phyloP scores from a whole-genome alignment of 2,888 invertebrate genomes.

The Ophion ventricosus region DNA sequence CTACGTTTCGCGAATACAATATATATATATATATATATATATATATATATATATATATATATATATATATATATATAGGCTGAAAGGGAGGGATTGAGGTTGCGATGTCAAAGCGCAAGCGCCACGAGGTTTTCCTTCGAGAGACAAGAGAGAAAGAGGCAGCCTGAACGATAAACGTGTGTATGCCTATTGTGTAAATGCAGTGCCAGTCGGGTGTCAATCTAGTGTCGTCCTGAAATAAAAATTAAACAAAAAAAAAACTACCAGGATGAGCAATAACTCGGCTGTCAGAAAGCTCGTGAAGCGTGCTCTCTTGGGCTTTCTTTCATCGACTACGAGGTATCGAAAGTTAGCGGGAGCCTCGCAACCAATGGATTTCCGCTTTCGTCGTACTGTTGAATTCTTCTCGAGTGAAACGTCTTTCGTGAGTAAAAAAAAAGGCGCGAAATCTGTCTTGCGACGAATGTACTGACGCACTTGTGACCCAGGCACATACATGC shows the following conservation, averaged over 20 bases:
- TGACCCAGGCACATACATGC: slow-evolving; percentile 36
- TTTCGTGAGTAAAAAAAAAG: slow-evolving; percentile 52
- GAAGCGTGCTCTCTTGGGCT: slow-evolving; percentile 44
- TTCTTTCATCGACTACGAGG: slow-evolving; percentile 41
- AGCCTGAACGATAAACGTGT: slow-evolving; percentile 30
- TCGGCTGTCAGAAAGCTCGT: slow-evolving; percentile 25
- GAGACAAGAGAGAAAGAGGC: slow-evolving; percentile 5
- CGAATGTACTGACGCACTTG: not conserved
- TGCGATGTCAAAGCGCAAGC: slow-evolving; percentile 51
- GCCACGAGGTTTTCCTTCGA: slow-evolving; percentile 31
- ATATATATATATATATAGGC: not conserved
- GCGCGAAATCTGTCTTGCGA: not conserved
- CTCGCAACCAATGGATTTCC: slow-evolving; percentile 27
- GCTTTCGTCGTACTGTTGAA: slow-evolving; percentile 26
- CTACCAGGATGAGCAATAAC: slow-evolving; percentile 48
- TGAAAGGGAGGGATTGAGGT: slow-evolving; percentile 35
- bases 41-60: slow-evolving; percentile 3
- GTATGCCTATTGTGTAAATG: slow-evolving; percentile 18
- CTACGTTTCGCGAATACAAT: slow-evolving; percentile 11
- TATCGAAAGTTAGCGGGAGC: slow-evolving; percentile 16
- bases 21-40: not conserved
- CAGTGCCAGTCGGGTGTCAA: slow-evolving; percentile 12
- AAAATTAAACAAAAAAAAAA: slow-evolving; percentile 2
- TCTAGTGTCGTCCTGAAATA: not conserved
- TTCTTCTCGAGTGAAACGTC: slow-evolving; percentile 44